A percentile compares a stretch with the other conserved stretches of the same genome.
Conservation (phyloP, 2,888 invertebrate genomes). For the Acheta domesticus region DNA sequence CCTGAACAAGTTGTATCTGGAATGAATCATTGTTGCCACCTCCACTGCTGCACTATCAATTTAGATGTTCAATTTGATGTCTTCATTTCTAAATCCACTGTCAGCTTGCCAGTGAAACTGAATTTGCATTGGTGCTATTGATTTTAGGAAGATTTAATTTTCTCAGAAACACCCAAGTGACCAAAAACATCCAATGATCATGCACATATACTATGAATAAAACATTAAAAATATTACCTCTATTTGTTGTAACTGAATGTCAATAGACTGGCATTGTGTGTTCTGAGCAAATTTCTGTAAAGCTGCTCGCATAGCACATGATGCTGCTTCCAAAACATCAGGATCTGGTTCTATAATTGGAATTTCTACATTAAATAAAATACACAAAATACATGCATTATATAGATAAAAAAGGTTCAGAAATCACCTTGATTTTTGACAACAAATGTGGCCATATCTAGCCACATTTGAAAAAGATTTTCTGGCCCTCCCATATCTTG, state of each 20-base stretch:
- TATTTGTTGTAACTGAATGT: not conserved
- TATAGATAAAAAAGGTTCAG: not conserved
- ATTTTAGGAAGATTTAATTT: no score
- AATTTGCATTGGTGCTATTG: no score
- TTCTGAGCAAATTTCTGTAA: conserved; percentile 61
- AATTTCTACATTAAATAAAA: not conserved
- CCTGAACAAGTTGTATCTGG: no score
- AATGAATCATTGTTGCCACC: no score
- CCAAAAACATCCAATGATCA: no score
- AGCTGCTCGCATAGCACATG: conserved; percentile 71
- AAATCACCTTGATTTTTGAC: conserved; percentile 53
- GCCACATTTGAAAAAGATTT: conserved; percentile 55
- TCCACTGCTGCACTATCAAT: no score
- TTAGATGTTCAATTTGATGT: no score
- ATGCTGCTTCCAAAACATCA: conserved; percentile 63
- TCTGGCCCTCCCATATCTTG: conserved; percentile 62
- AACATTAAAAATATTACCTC: not conserved
- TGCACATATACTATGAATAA: no score
- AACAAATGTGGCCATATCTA: conserved; percentile 60
- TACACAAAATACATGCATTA: not conserved
- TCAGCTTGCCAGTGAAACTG: no score
- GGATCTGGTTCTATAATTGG: conserved; percentile 33
- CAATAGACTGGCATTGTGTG: conserved; percentile 51
- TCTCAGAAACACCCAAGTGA: no score
- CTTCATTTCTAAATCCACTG: no score